Percentiles rank a stretch among this genome's conserved stretches.
phyloP scores from a whole-genome alignment of 1,140 invertebrate genomes.

The Berghia stephanieae region DNA sequence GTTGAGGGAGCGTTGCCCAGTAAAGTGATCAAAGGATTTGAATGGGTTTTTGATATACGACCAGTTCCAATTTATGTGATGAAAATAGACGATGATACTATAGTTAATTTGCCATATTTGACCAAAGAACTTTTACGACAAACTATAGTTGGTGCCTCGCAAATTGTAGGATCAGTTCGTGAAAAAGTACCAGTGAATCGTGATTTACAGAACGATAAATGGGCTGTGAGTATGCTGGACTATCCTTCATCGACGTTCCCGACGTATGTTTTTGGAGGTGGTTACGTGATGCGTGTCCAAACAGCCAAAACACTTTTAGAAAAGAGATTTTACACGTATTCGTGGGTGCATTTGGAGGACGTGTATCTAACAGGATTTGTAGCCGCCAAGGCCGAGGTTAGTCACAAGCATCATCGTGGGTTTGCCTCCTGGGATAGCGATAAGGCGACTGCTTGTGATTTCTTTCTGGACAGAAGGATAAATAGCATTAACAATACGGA shows the following conservation, averaged over 20 bases:
- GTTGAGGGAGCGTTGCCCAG: conserved; percentile 86
- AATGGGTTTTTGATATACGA: conserved; percentile 78
- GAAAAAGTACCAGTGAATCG: conserved; percentile 43
- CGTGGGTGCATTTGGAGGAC: conserved; percentile 65
- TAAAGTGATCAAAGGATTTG: conserved; percentile 84
- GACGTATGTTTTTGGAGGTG: conserved; percentile 53
- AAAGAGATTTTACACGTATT: conserved; percentile 44
- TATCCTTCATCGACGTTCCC: conserved; percentile 54
- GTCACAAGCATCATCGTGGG: conserved; percentile 33
- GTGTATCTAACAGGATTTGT: conserved; percentile 68
- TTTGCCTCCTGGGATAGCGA: conserved; percentile 32
- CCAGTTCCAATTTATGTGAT: conserved; percentile 69
- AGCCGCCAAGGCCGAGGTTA: conserved; percentile 43
- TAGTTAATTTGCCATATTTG: conserved; percentile 64
- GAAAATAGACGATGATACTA: conserved; percentile 71
- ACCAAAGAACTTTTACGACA: conserved; percentile 38
- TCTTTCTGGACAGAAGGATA: conserved; percentile 17
- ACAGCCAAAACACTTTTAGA: conserved; percentile 42
- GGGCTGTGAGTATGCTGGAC: conserved; percentile 47
- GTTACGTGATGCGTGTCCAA: conserved; percentile 53
- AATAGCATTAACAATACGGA: conserved; percentile 32
- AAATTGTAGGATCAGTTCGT: conserved; percentile 39
- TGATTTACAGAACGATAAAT: conserved; percentile 45
- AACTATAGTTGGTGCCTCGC: conserved; percentile 24
- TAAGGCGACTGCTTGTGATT: conserved; percentile 31